Conservation (phyloP, 1,140 invertebrate genomes). For the Eurosta solidaginis region DNA sequence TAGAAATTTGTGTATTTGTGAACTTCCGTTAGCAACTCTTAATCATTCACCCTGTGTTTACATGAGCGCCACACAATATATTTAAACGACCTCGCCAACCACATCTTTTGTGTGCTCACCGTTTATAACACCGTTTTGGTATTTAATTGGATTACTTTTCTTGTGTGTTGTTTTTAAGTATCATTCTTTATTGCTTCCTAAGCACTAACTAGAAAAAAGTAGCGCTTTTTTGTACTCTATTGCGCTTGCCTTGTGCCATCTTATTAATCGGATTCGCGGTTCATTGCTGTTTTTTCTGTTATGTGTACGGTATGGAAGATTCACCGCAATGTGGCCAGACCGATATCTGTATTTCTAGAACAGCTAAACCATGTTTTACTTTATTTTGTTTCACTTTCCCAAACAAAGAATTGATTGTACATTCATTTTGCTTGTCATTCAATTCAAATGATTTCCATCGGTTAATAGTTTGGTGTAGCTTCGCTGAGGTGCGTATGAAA, state of each 20-base stretch:
- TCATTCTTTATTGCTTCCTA: neutral
- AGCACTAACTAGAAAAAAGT: neutral
- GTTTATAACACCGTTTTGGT: neutral
- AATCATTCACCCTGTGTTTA: no score
- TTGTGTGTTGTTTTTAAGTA: neutral
- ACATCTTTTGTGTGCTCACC: neutral
- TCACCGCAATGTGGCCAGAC: conserved; percentile 5
- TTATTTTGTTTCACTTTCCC: neutral
- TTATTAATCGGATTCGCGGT: conserved; percentile 21
- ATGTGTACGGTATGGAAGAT: neutral
- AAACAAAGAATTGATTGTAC: neutral
- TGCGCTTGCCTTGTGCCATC: neutral
- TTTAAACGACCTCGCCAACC: neutral
- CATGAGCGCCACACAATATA: no score
- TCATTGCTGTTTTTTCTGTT: neutral
- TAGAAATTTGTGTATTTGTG: no score
- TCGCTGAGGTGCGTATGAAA: neutral
- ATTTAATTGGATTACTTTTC: conserved; percentile 22
- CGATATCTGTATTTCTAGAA: neutral
- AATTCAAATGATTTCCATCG: neutral
- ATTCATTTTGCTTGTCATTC: conserved; percentile 8
- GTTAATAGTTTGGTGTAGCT: conserved; percentile 20
- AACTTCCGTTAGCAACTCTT: no score
- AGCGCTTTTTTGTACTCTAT: neutral
- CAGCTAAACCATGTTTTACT: neutral